Evolutionary conservation across 30 jellyfish, hydroid and myxozoan genomes (phyloP).

Genomic region (Cassiopea xamachana): DNA sequence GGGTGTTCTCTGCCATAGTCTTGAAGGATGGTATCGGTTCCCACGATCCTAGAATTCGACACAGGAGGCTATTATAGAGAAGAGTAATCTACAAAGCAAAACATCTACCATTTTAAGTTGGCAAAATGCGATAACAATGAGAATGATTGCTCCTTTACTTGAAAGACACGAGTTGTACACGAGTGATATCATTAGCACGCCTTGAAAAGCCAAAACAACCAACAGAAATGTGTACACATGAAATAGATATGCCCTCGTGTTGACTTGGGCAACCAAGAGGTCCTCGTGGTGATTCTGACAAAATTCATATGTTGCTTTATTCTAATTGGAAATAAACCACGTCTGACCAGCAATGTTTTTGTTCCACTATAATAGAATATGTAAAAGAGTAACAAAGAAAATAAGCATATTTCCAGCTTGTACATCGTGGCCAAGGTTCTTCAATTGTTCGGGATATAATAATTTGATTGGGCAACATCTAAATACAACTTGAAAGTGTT

Average conservation of each 20-base stretch:
- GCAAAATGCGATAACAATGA: slow-evolving; percentile 48
- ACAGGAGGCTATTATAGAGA: slow-evolving; percentile 79
- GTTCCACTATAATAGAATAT: slow-evolving; percentile 64
- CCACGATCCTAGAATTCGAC: slow-evolving; percentile 43
- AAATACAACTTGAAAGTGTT: slow-evolving; percentile 48
- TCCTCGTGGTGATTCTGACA: slow-evolving; percentile 61
- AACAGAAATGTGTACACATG: slow-evolving; percentile 44
- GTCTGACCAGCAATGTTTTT: slow-evolving; percentile 46
- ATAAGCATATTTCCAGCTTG: slow-evolving; percentile 76
- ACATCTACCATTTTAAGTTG: slow-evolving; percentile 47
- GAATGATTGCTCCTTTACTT: slow-evolving; percentile 54
- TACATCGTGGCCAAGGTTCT: slow-evolving; percentile 48
- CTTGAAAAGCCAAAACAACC: slow-evolving; percentile 70
- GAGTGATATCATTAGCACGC: slow-evolving; percentile 61
- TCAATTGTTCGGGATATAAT: slow-evolving; percentile 50
- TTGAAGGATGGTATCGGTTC: slow-evolving; percentile 3
- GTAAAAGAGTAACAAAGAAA: slow-evolving; percentile 58
- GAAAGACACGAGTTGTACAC: slow-evolving; percentile 43
- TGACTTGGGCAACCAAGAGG: slow-evolving; percentile 57
- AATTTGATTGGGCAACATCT: slow-evolving; percentile 46
- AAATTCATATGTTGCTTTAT: slow-evolving; percentile 59
- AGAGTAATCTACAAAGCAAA: slow-evolving; percentile 43
- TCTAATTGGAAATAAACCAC: slow-evolving; percentile 70
- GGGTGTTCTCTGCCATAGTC: slow-evolving; percentile 3
- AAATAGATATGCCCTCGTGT: slow-evolving; percentile 65